These are phyloP conservation scores for Gopherus flavomarginatus DNA, from an alignment of 2,113 vertebrate genomes.

Conservation along the genomic window DNA sequence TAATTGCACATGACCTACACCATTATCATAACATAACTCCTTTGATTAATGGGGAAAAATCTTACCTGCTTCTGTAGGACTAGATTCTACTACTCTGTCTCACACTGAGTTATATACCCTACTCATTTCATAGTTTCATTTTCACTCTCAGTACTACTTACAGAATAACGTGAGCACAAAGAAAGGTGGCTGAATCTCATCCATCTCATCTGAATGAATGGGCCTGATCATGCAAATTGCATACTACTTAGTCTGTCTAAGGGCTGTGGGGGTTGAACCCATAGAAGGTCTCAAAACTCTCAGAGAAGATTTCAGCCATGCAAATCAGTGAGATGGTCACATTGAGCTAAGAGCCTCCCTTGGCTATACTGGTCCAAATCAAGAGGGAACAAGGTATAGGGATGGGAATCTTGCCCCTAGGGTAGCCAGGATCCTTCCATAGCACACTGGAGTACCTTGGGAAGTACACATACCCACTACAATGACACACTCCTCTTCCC, in stretches of 20 bases:
- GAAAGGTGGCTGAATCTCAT: not conserved
- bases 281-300: not conserved
- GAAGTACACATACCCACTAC: not conserved
- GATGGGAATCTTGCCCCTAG: not conserved
- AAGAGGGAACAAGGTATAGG: accelerated
- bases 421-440: not conserved
- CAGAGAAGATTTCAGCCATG: not conserved
- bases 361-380: not conserved
- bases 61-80: not conserved
- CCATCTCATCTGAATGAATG: not conserved
- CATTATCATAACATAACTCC: not conserved
- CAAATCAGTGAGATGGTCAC: not conserved
- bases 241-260: not conserved
- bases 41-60: not conserved
- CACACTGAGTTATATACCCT: not conserved
- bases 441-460: not conserved
- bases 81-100: not conserved
- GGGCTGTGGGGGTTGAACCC: not conserved
- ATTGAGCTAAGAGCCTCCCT: not conserved
- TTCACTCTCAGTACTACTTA: not conserved
- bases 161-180: not conserved
- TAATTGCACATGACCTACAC: not conserved
- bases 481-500: accelerated
- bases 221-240: not conserved
- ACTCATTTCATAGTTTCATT: not conserved